Percentiles rank a stretch among this genome's conserved stretches.
phyloP scores from a whole-genome alignment of 2,113 vertebrate species.

The Saiga tatarica region DNA sequence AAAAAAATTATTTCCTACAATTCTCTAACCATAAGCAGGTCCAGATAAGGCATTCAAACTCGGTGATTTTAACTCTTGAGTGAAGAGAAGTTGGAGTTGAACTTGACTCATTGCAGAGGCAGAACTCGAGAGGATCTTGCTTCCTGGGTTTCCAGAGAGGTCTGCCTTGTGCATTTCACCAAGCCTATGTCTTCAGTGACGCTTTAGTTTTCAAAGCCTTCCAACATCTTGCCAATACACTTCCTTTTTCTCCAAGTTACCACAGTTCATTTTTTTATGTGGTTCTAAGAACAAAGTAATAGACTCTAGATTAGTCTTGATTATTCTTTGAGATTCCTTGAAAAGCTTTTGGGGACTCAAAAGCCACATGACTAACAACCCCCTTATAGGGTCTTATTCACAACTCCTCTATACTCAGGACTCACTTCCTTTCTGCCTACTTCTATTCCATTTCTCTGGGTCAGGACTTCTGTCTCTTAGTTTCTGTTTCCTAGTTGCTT shows the following conservation, averaged over 20 bases:
- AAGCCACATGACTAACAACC: background rate
- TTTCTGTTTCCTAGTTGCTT: background rate
- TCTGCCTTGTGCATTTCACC: background rate
- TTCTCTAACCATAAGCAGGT: background rate
- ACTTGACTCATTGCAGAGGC: background rate
- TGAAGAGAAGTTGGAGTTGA: background rate
- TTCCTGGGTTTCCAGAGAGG: background rate
- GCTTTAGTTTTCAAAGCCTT: background rate
- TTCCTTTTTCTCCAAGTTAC: background rate
- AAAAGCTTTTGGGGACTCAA: background rate
- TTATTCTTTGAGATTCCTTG: background rate
- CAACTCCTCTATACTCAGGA: background rate
- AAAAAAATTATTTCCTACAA: background rate
- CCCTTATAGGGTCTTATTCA: background rate
- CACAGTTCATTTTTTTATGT: background rate
- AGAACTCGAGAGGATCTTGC: background rate
- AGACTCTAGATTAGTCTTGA: background rate
- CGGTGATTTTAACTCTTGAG: background rate
- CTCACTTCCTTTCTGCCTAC: background rate
- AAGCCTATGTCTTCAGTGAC: background rate
- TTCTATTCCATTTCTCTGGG: background rate
- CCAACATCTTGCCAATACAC: background rate
- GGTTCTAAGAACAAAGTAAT: background rate
- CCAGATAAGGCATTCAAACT: background rate
- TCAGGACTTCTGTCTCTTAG: background rate